These are phyloP conservation scores for Cylindroiulus punctatus DNA, from an alignment of 2,888 invertebrate species.

Conservation along the genomic window DNA sequence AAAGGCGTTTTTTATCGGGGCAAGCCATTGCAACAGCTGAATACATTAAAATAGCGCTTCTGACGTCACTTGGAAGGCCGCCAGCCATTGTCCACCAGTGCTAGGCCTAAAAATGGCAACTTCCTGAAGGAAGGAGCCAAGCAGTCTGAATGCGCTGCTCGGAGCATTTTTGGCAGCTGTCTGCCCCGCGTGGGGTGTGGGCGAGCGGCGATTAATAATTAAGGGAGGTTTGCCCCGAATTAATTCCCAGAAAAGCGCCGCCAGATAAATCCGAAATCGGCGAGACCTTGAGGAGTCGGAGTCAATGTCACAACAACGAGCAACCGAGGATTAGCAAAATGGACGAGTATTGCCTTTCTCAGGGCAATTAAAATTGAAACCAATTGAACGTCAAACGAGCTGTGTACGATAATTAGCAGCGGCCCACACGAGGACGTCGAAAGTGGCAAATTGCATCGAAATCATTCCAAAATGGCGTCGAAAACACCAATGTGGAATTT, in stretches of 20 bases:
- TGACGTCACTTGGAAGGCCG: not conserved
- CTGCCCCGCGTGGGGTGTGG: slow-evolving; percentile 6
- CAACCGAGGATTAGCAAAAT: not conserved
- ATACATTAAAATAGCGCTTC: not conserved
- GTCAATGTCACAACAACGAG: slow-evolving; percentile 8
- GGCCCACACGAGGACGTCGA: not conserved
- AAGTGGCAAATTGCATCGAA: not conserved
- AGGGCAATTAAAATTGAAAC: not conserved
- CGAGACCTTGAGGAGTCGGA: not conserved
- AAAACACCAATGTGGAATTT: too few relatives aligned
- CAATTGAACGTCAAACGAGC: too few relatives aligned
- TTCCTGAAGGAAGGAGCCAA: slow-evolving; percentile 18
- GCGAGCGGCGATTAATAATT: slow-evolving; percentile 8
- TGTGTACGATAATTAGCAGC: not conserved
- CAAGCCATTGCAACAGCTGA: not conserved
- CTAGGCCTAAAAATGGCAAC: slow-evolving; percentile 17
- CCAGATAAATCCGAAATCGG: not conserved
- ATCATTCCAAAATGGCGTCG: too few relatives aligned
- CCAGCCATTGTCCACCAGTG: not conserved
- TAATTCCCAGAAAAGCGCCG: not conserved
- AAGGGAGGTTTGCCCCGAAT: slow-evolving; percentile 3
- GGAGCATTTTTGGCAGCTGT: slow-evolving; percentile 18
- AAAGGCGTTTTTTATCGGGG: not conserved
- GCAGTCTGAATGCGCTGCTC: not conserved
- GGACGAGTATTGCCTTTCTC: not conserved